A percentile compares a stretch with the other conserved stretches of the same genome.
Evolutionary conservation across 2,113 vertebrate genomes (phyloP).

Genomic region (Sitta europaea): DNA sequence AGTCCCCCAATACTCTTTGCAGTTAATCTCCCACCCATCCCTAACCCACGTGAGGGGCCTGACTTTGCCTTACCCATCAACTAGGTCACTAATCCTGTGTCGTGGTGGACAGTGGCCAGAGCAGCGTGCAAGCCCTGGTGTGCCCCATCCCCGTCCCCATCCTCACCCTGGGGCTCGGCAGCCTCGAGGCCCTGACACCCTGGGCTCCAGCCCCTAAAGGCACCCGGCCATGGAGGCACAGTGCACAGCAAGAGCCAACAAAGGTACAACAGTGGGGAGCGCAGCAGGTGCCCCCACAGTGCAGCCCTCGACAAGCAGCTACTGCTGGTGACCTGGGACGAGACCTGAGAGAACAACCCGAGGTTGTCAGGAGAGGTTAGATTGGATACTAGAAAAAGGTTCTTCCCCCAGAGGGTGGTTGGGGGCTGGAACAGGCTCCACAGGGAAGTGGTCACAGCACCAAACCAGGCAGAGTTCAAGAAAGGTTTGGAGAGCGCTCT

Average conservation of each 20-base stretch:
- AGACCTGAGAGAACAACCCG: neutral
- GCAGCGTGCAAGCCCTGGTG: too few relatives aligned
- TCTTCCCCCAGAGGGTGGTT: neutral
- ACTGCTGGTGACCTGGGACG: neutral
- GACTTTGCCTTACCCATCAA: neutral
- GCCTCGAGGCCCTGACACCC: neutral
- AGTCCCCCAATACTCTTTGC: neutral
- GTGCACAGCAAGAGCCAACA: fast-evolving
- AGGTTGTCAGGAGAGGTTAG: neutral
- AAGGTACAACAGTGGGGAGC: neutral
- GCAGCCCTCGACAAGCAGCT: neutral
- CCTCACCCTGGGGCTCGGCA: neutral
- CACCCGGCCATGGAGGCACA: neutral
- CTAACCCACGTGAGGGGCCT: neutral
- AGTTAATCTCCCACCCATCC: neutral
- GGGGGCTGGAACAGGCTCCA: neutral
- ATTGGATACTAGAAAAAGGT: neutral
- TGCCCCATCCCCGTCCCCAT: neutral
- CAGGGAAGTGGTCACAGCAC: neutral
- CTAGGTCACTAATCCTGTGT: neutral
- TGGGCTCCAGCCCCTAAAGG: neutral
- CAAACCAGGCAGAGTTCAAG: neutral
- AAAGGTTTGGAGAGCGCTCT: fast-evolving
- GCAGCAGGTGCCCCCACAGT: neutral
- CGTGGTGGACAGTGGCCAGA: fast-evolving